Conservation (phyloP, 2,797 vertebrate genomes). For the Manis pentadactyla region DNA sequence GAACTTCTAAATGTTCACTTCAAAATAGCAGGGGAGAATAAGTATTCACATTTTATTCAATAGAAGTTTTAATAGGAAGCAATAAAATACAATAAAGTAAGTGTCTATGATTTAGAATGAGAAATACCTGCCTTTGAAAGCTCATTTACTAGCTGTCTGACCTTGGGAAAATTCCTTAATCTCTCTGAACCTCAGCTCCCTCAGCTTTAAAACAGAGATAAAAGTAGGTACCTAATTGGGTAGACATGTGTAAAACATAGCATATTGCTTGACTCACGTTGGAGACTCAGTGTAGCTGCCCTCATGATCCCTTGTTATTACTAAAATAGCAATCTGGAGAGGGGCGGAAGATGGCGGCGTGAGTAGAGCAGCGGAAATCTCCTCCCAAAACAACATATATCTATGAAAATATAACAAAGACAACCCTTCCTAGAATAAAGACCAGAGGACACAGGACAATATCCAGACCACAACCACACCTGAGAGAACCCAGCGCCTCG, state of each 20-base stretch:
- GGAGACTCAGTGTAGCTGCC: neutral
- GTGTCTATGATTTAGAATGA: neutral
- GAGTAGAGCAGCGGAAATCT: too few species aligned
- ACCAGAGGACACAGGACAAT: too few species aligned
- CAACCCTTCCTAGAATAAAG: too few species aligned
- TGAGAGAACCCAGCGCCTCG: too few species aligned
- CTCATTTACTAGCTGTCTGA: conserved; percentile 3
- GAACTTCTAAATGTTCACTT: conserved; percentile 64
- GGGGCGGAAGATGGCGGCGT: too few species aligned
- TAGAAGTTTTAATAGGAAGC: neutral
- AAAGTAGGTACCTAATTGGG: neutral
- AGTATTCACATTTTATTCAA: neutral
- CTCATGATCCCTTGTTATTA: neutral
- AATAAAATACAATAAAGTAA: conserved; percentile 24
- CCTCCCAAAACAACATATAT: too few species aligned
- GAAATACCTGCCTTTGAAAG: conserved; percentile 18
- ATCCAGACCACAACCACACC: too few species aligned
- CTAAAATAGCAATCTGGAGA: conserved; percentile 35
- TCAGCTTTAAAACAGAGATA: neutral
- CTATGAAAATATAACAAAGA: too few species aligned
- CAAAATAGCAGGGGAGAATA: conserved; percentile 33
- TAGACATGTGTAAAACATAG: neutral
- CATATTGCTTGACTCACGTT: neutral
- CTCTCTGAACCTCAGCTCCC: conserved; percentile 16
- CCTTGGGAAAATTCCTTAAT: conserved; percentile 46